A percentile compares a stretch with the other conserved stretches of the same genome.
These are phyloP conservation scores for Heliocidaris erythrogramma DNA, from an alignment of 35 echinoderm and acorn worm genomes.

Conservation along the genomic window DNA sequence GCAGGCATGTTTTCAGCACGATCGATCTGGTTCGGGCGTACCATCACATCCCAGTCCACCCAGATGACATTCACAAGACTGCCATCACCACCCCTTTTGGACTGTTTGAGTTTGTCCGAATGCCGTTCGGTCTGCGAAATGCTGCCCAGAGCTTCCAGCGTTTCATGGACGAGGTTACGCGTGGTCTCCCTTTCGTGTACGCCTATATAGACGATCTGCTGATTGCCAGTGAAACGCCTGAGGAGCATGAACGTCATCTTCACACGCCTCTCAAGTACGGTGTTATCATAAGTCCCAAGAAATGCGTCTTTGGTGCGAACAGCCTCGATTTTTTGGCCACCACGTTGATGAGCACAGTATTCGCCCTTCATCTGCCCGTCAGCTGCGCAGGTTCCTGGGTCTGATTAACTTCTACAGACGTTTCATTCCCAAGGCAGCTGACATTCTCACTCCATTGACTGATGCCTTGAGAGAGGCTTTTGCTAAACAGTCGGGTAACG, in stretches of 20 bases:
- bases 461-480: too few relatives aligned
- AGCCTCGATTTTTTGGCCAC: conserved; percentile 48
- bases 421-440: too few relatives aligned
- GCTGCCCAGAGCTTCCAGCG: conserved; percentile 70
- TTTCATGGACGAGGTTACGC: conserved; percentile 64
- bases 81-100: conserved; percentile 68
- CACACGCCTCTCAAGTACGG: conserved; percentile 46
- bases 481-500: too few relatives aligned
- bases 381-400: too few relatives aligned
- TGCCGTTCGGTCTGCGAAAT: conserved; percentile 67
- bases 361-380: too few relatives aligned
- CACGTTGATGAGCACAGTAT: conserved; percentile 8
- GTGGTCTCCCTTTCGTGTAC: conserved; percentile 50
- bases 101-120: conserved; percentile 57
- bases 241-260: conserved; percentile 28
- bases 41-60: conserved; percentile 69
- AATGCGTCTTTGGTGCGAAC: conserved; percentile 44
- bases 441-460: too few relatives aligned
- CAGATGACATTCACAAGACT: conserved; percentile 57
- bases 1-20: conserved; percentile 43
- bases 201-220: conserved; percentile 66
- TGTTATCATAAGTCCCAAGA: conserved; percentile 53
- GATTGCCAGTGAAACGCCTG: too few relatives aligned
- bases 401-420: too few relatives aligned
- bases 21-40: conserved; percentile 70